Conservation (phyloP, 2,113 vertebrate genomes). For the Platycercus adscitus region DNA sequence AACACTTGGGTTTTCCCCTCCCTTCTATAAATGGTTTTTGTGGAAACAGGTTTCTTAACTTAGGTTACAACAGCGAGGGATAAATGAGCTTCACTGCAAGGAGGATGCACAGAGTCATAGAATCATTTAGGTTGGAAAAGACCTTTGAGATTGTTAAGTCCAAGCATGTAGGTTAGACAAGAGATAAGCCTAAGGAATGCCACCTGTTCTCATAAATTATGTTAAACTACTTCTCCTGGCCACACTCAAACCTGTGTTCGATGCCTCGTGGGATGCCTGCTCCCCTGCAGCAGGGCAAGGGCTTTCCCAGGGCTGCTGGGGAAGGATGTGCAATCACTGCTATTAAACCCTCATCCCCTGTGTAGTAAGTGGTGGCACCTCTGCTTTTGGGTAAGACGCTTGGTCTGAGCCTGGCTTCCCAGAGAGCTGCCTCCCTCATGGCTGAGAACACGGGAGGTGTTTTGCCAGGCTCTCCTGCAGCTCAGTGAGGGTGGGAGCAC, state of each 20-base stretch:
- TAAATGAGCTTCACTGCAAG: not conserved
- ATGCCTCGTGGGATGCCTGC: not conserved
- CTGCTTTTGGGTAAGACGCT: not conserved
- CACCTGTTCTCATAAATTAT: not conserved
- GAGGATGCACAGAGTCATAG: not conserved
- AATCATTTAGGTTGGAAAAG: not conserved
- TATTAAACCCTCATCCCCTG: not conserved
- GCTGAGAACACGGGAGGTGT: not conserved
- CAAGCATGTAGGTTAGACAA: not conserved
- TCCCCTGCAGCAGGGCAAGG: not conserved
- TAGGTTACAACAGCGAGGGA: not conserved
- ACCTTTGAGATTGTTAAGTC: not conserved
- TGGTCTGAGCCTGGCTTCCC: not conserved
- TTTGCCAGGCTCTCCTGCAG: not conserved
- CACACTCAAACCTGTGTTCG: not conserved
- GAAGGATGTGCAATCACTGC: not conserved
- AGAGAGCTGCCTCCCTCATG: not conserved
- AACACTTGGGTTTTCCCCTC: not conserved
- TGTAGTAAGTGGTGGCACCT: not conserved
- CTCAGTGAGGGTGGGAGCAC: not conserved
- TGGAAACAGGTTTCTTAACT: constrained; percentile 25
- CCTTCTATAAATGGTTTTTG: not conserved
- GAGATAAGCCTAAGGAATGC: not conserved
- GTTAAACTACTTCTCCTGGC: not conserved
- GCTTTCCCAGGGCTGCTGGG: not conserved